Evolutionary conservation across 35 echinoderm and acorn worm genomes (phyloP), one percentile per base, ranked within the genome.

Genomic region (Chiridota heheva): DNA sequence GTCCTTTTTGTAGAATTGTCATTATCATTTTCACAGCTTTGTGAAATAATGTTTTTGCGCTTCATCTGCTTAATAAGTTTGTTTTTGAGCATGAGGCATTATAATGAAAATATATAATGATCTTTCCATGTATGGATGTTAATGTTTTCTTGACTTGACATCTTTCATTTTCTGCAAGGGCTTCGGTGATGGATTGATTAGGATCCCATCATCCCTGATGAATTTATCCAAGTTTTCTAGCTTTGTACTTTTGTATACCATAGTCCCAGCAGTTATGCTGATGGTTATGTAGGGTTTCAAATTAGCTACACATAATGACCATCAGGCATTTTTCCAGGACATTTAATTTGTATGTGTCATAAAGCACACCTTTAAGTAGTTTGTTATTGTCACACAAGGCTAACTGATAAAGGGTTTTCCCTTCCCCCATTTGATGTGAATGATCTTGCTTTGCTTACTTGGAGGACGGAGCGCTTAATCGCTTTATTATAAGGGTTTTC

Each of bases 351-450:
- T 31, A n/a, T 16, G 28, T 46, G 22, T 73, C 70, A 7, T 30
- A 73, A 1, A 73, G 16, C 2, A 15, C 51, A 1, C 41, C 69
- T 8, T 73, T 73, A 43, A 73, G 12, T n/a, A 73, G 27, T 2
- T 28, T 45, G 44, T 40, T 73, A 16, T 5, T 44, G 33, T 73
- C 41, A 28, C 12, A 17, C 6, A 73, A 17, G 1, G 69, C 69
- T n/a, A 71, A 3, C n/a, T 71, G 67, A 27, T 71, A 71, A 16
- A 72, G 39, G 20, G 42, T 43, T 43, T 72, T 72, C 68, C 47
- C 39, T 10, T 72, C 36, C 47, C 68, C 68, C 27, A n/a, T 72
- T 72, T 3, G 68, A 44, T 26, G 2, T 72, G 68, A 72, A 72
- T 1, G 68, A 22, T 40, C 30, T 40, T 40, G 38, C 39, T n/a